Base-by-base conservation (phyloP, 2,113 vertebrate species). In the Rhinichthys klamathensis region DNA sequence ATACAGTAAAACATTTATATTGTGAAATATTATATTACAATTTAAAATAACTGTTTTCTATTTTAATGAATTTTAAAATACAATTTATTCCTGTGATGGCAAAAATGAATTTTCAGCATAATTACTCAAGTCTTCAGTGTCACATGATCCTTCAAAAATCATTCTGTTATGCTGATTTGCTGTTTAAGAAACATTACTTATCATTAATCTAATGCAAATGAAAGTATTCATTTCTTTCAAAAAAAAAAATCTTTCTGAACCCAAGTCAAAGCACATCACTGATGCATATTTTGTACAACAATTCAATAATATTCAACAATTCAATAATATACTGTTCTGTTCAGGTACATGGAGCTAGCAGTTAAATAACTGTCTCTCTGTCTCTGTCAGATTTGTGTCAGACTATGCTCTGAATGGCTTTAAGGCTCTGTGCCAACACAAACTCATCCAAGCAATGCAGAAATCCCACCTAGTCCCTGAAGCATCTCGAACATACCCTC, bases 381-480 rank as follows among this genome's bases (percentile, higher is more conserved):
- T 13, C 49, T 49, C 15, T 75, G 10, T 32, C 49, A 97, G 96
- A 91, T 97, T 96, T 3, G 95, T 97, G 60, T 97, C 96, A 0
- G 96, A 97, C 88, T 94, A 97, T 0, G 98, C 97, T 44, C 96
- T 91, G 0, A 92, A 96, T 0, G 97, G 97, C 72, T 99, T 96
- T 91, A 94, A 96, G 91, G 94, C 96, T 0, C 90, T 98, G 79
- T 99, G 98, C 93, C 98, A 99, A 89, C 97, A 97, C 87, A 97
- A 96, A 85, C 95, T 99, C 91, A 94, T 99, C 91, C 97, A 97
- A 16, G 97, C 95, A 87, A 94, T 98, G 95, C 95, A 95, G 8
- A 94, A 85, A 51, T 84, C 93, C 0, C 92, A 92, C 44, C 89
- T 91, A 38, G 95, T 96, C 0, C 54, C 91, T 0, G 93, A 94